Evolutionary conservation across 1,140 invertebrate genomes (phyloP), one percentile per base, ranked within the genome.

Genomic region (Drosophila orosa): DNA sequence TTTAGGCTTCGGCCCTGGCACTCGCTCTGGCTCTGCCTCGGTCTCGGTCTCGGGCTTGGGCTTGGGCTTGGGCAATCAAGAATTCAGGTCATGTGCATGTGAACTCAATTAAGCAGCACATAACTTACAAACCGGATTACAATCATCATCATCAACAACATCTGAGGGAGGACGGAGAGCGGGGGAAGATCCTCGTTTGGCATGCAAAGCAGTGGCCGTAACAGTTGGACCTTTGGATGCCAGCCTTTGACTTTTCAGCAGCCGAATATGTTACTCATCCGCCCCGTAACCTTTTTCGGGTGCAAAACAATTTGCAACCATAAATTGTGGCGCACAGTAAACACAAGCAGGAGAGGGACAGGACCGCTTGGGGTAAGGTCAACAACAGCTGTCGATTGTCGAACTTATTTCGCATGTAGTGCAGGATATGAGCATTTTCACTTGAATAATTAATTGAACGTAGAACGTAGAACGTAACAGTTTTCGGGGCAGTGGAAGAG

Each of bases 91-190:
- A 91, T 91, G 90, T 91, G 90, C 90, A 91, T 91, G 81, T 84
- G 90, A 91, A 91, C 90, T 91, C 90, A 91, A 91, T 91, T 91
- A 91, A 91, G 90, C 76, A 91, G 90, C 90, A 91, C 90, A 91
- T 91, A 91, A 91, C 90, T 91, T 91, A 91, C 90, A 91, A 91
- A 91, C 90, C 90, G 90, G 90, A 91, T 91, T 91, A 91, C 90
- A 91, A 91, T 91, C 90, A 91, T 89, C 90, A 86, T 91, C 83
- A 87, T 74, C 83, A 89, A 78, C 83, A 86, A 75, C 69, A 86
- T 75, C 60, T 65, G 58, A 45, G 37, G 42, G 39, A 40, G 60
- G 35, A 71, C 52, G 47, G n/a, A 12, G 17, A 1, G 45, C 22
- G 19, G 33, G 35, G 17, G 63, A 35, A 78, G 35, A 65, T 57